A percentile compares a stretch with the other conserved stretches of the same genome.
These are phyloP conservation scores for Tetrapedia diversipes DNA, from an alignment of 2,888 invertebrate species.

Conservation along the genomic window DNA sequence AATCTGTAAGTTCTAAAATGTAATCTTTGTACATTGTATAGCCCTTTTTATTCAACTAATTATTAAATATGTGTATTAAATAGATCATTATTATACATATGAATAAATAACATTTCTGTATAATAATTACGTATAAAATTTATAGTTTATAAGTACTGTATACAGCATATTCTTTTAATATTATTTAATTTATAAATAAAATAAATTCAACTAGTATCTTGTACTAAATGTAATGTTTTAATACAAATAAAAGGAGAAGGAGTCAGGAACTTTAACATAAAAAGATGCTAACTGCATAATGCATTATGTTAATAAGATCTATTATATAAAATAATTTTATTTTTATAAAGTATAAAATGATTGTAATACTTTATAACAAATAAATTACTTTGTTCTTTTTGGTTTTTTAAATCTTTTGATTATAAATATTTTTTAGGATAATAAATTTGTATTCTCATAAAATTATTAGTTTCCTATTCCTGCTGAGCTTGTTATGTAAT, in stretches of 20 bases:
- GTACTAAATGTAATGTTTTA: neutral
- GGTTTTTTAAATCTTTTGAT: conserved; percentile 11
- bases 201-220: conserved; percentile 10
- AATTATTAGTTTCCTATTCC: conserved; percentile 14
- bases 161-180: conserved; percentile 20
- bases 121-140: conserved; percentile 21
- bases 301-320: conserved; percentile 44
- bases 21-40: conserved; percentile 51
- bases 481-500: conserved; percentile 47
- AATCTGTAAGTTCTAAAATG: conserved; percentile 38
- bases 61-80: conserved; percentile 35
- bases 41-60: conserved; percentile 18
- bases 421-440: conserved; percentile 14
- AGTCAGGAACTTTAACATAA: conserved; percentile 1
- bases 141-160: conserved; percentile 26
- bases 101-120: conserved; percentile 22
- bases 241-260: neutral
- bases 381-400: conserved; percentile 32
- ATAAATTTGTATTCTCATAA: conserved; percentile 20
- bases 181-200: conserved; percentile 13
- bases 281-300: conserved; percentile 54
- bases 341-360: conserved; percentile 23
- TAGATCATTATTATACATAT: conserved; percentile 27
- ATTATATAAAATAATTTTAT: conserved; percentile 19
- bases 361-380: conserved; percentile 15